phyloP scores from a whole-genome alignment of 2,888 invertebrate genomes.

The Agrotis exclamationis region DNA sequence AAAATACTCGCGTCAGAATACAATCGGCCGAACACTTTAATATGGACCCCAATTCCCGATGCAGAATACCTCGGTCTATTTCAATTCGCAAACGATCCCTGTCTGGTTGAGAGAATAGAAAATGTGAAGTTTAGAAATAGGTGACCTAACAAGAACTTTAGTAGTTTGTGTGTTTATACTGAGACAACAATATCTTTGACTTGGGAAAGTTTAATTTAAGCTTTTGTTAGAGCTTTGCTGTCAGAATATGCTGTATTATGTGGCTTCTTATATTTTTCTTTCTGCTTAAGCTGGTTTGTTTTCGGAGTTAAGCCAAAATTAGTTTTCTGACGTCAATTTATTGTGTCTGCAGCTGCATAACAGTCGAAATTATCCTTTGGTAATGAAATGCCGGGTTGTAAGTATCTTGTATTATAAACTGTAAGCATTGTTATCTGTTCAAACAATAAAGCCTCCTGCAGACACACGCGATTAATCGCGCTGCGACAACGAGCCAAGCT shows the following conservation, averaged over 20 bases:
- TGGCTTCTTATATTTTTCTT: slow-evolving; percentile 36
- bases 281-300: slow-evolving; percentile 37
- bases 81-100: slow-evolving; percentile 39
- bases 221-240: slow-evolving; percentile 28
- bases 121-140: slow-evolving; percentile 57
- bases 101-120: slow-evolving; percentile 56
- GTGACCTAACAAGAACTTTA: slow-evolving; percentile 60
- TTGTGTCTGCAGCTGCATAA: neutral
- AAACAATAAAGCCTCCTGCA: no score
- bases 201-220: slow-evolving; percentile 35
- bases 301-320: neutral
- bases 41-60: slow-evolving; percentile 47
- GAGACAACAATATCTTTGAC: slow-evolving; percentile 47
- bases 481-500: no score
- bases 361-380: neutral
- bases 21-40: slow-evolving; percentile 25
- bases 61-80: slow-evolving; percentile 41
- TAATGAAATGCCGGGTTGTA: no score
- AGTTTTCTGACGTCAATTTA: slow-evolving; percentile 10
- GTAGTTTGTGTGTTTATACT: slow-evolving; percentile 51
- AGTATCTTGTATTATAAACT: no score
- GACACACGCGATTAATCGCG: no score
- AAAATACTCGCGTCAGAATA: slow-evolving; percentile 38
- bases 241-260: slow-evolving; percentile 21
- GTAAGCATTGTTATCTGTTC: no score